A percentile compares a stretch with the other conserved stretches of the same genome.
These are phyloP conservation scores for Stegodyphus dumicola DNA, from an alignment of 1,140 invertebrate genomes.

Conservation along the genomic window DNA sequence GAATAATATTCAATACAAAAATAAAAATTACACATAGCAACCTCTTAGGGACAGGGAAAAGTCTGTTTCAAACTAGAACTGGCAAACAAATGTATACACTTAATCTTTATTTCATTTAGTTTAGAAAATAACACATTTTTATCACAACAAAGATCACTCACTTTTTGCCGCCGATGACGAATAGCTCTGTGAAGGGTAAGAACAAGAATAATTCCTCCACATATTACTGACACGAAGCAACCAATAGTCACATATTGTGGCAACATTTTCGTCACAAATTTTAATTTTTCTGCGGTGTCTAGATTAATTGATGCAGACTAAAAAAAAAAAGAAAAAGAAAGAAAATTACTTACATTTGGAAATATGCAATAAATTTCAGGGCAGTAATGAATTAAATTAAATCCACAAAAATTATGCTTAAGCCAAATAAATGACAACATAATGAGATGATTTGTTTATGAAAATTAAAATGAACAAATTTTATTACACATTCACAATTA, in stretches of 20 bases:
- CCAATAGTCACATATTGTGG: slow-evolving; percentile 49
- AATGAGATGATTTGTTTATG: too few relatives aligned
- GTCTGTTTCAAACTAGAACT: too few relatives aligned
- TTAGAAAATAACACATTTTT: too few relatives aligned
- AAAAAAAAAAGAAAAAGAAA: background rate
- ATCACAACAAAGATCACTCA: background rate
- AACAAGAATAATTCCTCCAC: slow-evolving; percentile 35
- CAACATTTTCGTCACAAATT: slow-evolving; percentile 54
- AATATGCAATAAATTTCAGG: background rate
- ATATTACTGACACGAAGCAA: slow-evolving; percentile 28
- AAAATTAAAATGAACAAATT: too few relatives aligned
- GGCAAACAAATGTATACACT: too few relatives aligned
- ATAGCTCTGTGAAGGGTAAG: slow-evolving; percentile 14
- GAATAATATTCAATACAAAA: too few relatives aligned
- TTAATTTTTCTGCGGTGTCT: slow-evolving; percentile 47
- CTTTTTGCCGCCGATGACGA: background rate
- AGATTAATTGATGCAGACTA: slow-evolving; percentile 51
- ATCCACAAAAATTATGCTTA: background rate
- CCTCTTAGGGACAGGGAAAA: too few relatives aligned
- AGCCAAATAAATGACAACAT: too few relatives aligned
- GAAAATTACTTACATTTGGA: background rate
- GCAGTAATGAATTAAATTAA: background rate
- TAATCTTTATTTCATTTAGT: too few relatives aligned
- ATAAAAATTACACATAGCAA: too few relatives aligned
- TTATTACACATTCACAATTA: too few relatives aligned